A percentile compares a stretch with the other conserved stretches of the same genome.
phyloP scores from a whole-genome alignment of 2,113 vertebrate species.

The Brienomyrus longianalis region DNA sequence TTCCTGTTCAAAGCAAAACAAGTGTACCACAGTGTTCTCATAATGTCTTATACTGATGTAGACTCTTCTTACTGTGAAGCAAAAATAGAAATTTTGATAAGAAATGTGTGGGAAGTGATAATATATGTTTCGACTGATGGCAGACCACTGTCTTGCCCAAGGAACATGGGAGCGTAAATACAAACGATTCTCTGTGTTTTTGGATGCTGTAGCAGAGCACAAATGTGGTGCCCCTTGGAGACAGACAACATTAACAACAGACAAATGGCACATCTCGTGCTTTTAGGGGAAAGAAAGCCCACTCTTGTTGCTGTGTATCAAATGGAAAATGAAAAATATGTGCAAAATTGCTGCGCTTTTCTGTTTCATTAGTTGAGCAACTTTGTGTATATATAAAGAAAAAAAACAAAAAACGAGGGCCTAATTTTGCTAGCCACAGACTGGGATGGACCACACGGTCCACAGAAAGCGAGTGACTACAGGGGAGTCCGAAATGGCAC shows the following conservation, averaged over 20 bases:
- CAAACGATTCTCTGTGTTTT: neutral
- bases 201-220: neutral
- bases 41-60: neutral
- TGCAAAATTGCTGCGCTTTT: neutral
- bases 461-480: neutral
- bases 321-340: conserved; percentile 1
- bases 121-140: neutral
- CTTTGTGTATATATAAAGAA: neutral
- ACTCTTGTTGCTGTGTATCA: neutral
- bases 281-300: neutral
- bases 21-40: neutral
- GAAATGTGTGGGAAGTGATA: neutral
- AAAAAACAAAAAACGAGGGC: neutral
- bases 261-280: neutral
- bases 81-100: neutral
- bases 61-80: neutral
- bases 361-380: neutral
- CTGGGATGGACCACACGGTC: neutral
- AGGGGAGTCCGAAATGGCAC: neutral
- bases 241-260: neutral
- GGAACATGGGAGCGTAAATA: neutral
- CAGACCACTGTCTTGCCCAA: neutral
- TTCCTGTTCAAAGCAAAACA: neutral
- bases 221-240: neutral
- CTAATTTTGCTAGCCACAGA: neutral